Evolutionary conservation across 2,888 invertebrate species (phyloP).

Genomic region (Lasioglossum leucozonium): DNA sequence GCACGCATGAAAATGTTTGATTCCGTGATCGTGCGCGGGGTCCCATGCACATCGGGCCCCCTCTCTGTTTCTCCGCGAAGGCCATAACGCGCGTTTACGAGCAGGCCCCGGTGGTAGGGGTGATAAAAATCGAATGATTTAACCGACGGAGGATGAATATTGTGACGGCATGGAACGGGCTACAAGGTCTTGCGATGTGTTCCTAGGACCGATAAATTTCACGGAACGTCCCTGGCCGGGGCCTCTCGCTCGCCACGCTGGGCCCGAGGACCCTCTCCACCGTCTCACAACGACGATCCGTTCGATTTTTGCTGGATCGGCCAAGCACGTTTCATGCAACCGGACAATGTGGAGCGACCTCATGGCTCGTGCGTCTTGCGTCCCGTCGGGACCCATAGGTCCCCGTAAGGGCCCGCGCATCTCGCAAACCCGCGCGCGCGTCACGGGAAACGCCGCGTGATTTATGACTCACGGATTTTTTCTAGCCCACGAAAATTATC

Average conservation of each 20-base stretch:
- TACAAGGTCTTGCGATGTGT: slow-evolving; percentile 72
- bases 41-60: slow-evolving; percentile 20
- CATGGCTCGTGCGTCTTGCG: slow-evolving; percentile 11
- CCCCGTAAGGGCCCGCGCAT: not conserved
- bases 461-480: slow-evolving; percentile 32
- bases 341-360: slow-evolving; percentile 33
- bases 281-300: slow-evolving; percentile 13
- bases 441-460: slow-evolving; percentile 14
- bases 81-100: slow-evolving; percentile 40
- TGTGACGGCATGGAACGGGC: slow-evolving; percentile 71
- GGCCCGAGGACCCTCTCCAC: slow-evolving; percentile 17
- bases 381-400: not conserved
- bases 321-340: slow-evolving; percentile 28
- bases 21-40: slow-evolving; percentile 51
- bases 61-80: slow-evolving; percentile 21
- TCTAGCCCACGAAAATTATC: slow-evolving; percentile 10
- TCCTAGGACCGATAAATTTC: slow-evolving; percentile 73
- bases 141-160: slow-evolving; percentile 72
- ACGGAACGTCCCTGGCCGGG: slow-evolving; percentile 33
- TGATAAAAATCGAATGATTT: slow-evolving; percentile 76
- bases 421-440: slow-evolving; percentile 17
- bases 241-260: not conserved
- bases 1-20: slow-evolving; percentile 75
- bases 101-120: slow-evolving; percentile 26
- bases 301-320: slow-evolving; percentile 50